A percentile compares a stretch with the other conserved stretches of the same genome.
Evolutionary conservation across 1,140 invertebrate genomes (phyloP).

Genomic region (Brachionus calyciflorus): DNA sequence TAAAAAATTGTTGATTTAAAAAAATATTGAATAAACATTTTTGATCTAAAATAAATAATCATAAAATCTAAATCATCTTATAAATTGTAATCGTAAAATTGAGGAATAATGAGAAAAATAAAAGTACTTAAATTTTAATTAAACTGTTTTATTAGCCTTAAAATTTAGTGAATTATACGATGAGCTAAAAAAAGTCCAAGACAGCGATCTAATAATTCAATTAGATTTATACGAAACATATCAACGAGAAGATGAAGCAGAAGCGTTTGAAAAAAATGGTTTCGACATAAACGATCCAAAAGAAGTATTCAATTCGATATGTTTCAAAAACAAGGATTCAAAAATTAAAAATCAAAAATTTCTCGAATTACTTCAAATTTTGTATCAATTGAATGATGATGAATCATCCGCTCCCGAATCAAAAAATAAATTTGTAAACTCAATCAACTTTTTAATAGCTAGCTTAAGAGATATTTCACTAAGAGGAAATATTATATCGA

Average conservation of each 20-base stretch:
- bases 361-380: not conserved
- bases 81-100: too few species aligned
- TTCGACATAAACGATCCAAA: conserved; percentile 1
- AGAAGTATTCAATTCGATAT: not conserved
- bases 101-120: too few species aligned
- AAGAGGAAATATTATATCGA: not conserved
- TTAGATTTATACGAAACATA: not conserved
- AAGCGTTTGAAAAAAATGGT: conserved; percentile 1
- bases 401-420: not conserved
- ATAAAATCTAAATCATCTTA: too few species aligned
- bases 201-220: conserved; percentile 11
- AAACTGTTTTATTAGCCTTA: too few species aligned
- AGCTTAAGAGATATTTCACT: not conserved
- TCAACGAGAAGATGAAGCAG: conserved; percentile 10
- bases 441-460: not conserved
- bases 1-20: too few species aligned
- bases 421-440: not conserved
- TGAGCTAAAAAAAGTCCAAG: not conserved
- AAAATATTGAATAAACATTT: too few species aligned
- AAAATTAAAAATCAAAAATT: not conserved
- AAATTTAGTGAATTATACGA: not conserved
- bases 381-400: not conserved
- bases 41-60: too few species aligned
- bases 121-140: too few species aligned
- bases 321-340: not conserved